Conservation (phyloP, 2,113 vertebrate species). For the Poeciliopsis retropinna region DNA sequence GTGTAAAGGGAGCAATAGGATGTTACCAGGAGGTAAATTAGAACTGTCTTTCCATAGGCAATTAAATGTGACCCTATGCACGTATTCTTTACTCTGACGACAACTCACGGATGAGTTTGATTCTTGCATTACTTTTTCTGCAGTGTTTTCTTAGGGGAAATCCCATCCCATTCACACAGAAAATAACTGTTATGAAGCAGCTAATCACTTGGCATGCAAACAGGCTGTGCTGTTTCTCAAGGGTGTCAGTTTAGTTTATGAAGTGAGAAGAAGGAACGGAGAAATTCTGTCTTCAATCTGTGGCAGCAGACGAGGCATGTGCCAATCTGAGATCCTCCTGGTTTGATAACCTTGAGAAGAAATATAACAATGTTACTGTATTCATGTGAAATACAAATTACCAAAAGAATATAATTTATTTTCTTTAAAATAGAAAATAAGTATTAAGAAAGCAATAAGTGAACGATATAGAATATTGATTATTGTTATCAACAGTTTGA, state of each 20-base stretch:
- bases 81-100: background rate
- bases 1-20: slow-evolving; percentile 26
- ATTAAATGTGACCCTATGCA: slow-evolving; percentile 18
- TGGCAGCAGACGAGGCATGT: background rate
- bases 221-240: background rate
- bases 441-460: no score
- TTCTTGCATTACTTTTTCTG: slow-evolving; percentile 8
- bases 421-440: no score
- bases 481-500: no score
- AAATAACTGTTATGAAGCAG: background rate
- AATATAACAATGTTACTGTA: no score
- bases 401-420: no score
- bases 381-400: no score
- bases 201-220: slow-evolving; percentile 13
- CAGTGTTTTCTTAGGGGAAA: slow-evolving; percentile 8
- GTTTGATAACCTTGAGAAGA: background rate
- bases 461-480: no score
- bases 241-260: background rate
- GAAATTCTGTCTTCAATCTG: background rate
- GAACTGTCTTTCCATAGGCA: slow-evolving; percentile 24
- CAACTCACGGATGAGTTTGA: background rate
- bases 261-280: background rate
- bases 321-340: background rate
- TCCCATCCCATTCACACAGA: slow-evolving; percentile 1
- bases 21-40: slow-evolving; percentile 10